Base-by-base conservation (phyloP, 92 coral and sea anemone genomes). In the Siderastrea radians region DNA sequence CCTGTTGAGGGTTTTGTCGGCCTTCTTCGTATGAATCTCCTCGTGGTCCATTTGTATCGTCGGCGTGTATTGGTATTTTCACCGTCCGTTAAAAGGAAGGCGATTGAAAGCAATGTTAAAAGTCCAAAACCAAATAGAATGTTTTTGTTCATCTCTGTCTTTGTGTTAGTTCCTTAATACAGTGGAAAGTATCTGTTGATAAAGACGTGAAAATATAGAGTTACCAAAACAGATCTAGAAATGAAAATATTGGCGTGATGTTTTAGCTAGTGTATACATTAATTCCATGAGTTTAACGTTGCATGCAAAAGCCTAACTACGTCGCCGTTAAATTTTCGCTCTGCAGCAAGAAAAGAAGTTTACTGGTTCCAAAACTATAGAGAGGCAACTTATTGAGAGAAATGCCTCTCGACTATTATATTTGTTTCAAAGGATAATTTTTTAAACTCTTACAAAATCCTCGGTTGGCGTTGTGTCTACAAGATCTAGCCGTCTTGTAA, bases 11-110 rank as follows among this genome's bases (percentile, higher is more conserved):
- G 50, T 50, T 72, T 83, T 48, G 87, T 62, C 10, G 87, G 80
- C 38, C 81, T 12, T 6, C 7, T 44, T 19, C 79, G 43, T 13
- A 74, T 60, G 17, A 83, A 49, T 7, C 87, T 49, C 51, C 80
- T 72, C 11, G 16, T 4, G 3, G 16, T 3, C 78, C 78, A 83
- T 64, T 54, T 60, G 68, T 2, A 17, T n/a, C 70, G 75, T 9
- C 54, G 67, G 10, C 58, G 77, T 15, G 59, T 19, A 6, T 51
- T 60, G 4, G 59, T 19, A 6, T 51, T 60, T 15, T 26, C 49
- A 48, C 72, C 61, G 61, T 38, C 72, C 60, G 87, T 58, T 74
- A 72, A 59, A 47, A 83, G 49, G 10, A 72, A 72, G 47, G 80
- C 62, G 46, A 73, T 14, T 13, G 72, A 12, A 2, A 83, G 45